Conservation (phyloP, 1,140 invertebrate species). For the Drosophila saltans region DNA sequence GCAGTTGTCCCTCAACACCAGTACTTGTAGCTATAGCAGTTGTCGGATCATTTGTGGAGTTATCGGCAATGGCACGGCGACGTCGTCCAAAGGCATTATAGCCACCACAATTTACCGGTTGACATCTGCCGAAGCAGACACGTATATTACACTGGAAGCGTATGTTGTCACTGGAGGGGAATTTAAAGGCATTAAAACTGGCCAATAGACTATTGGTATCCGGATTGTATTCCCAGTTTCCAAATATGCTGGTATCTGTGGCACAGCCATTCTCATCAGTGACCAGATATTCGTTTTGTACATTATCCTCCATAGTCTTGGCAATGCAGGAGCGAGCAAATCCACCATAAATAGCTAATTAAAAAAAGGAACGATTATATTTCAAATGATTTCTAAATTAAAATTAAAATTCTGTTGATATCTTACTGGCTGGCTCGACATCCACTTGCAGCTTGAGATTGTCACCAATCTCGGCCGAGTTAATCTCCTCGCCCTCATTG, state of each 20-base stretch:
- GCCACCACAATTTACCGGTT: constrained; percentile 96
- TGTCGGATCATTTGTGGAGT: constrained; percentile 85
- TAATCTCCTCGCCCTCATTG: constrained; percentile 93
- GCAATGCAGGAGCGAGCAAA: constrained; percentile 96
- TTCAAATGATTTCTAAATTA: constrained; percentile 32
- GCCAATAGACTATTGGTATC: constrained; percentile 92
- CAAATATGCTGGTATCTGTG: constrained; percentile 95
- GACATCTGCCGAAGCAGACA: constrained; percentile 97
- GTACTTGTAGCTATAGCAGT: constrained; percentile 76
- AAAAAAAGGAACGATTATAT: neutral
- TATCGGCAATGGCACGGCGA: constrained; percentile 86
- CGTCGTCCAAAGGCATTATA: constrained; percentile 94
- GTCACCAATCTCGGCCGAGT: constrained; percentile 95
- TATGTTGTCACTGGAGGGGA: constrained; percentile 96
- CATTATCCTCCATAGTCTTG: constrained; percentile 94
- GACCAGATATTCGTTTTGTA: constrained; percentile 95
- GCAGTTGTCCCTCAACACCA: constrained; percentile 90
- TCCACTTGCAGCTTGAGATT: constrained; percentile 95
- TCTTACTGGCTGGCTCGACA: constrained; percentile 94
- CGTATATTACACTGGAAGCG: constrained; percentile 98
- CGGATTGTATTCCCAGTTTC: constrained; percentile 95
- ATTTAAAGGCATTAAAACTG: constrained; percentile 97
- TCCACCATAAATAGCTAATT: constrained; percentile 96
- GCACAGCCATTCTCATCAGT: constrained; percentile 97
- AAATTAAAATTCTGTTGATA: neutral